Percentiles rank a stretch among this genome's conserved stretches.
Evolutionary conservation across 2,888 invertebrate species (phyloP).

Genomic region (Apotomis turbidana): DNA sequence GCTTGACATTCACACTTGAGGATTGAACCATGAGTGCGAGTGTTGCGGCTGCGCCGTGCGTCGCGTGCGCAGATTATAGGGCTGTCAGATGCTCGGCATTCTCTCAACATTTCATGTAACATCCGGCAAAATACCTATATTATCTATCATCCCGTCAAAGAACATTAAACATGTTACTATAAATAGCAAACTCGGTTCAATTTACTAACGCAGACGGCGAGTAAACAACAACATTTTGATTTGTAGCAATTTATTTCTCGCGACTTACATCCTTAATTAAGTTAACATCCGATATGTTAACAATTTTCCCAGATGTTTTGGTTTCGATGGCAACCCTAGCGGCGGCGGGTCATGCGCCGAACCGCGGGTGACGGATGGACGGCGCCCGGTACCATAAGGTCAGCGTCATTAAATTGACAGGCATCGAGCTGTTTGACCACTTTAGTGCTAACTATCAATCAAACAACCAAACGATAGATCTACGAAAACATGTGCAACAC

Average conservation of each 20-base stretch:
- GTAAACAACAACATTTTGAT: too few relatives aligned
- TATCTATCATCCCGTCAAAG: too few relatives aligned
- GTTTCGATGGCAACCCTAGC: background rate
- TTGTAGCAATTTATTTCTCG: too few relatives aligned
- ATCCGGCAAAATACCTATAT: too few relatives aligned
- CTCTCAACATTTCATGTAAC: too few relatives aligned
- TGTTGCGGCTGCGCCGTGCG: too few relatives aligned
- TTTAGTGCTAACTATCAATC: constrained; percentile 37
- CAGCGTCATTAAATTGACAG: constrained; percentile 32
- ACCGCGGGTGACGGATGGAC: constrained; percentile 28
- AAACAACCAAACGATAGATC: constrained; percentile 42
- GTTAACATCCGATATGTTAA: background rate
- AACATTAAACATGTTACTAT: too few relatives aligned
- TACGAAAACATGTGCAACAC: constrained; percentile 49
- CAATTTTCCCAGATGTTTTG: too few relatives aligned
- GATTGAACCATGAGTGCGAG: background rate
- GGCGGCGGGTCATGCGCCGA: constrained; percentile 14
- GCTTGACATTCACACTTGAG: background rate
- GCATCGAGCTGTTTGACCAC: constrained; percentile 23
- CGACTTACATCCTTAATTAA: background rate
- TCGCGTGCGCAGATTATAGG: too few relatives aligned
- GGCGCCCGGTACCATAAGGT: constrained; percentile 29
- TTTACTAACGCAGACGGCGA: too few relatives aligned
- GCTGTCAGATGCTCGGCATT: too few relatives aligned
- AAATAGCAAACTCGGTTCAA: too few relatives aligned